These are phyloP conservation scores for Platichthys stellatus DNA, from an alignment of 2,113 vertebrate species.

Conservation along the genomic window DNA sequence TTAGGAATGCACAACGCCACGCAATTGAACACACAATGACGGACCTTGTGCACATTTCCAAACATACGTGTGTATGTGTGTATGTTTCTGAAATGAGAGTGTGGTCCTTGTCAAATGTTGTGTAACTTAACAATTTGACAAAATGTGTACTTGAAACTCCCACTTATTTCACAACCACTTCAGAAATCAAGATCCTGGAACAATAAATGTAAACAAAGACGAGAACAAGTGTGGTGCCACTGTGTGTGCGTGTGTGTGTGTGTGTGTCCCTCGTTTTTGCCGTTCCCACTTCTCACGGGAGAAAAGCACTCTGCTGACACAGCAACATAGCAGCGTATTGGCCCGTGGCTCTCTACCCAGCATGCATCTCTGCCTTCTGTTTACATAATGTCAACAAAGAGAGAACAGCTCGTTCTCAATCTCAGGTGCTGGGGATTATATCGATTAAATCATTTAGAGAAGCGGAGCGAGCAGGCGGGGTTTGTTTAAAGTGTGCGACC, in stretches of 20 bases:
- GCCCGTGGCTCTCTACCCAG: slow-evolving; percentile 54
- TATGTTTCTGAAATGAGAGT: too few species aligned
- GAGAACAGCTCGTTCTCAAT: neutral
- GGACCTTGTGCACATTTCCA: neutral
- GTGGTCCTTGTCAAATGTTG: slow-evolving; percentile 15
- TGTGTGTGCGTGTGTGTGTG: slow-evolving; percentile 15
- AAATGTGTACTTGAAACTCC: slow-evolving; percentile 9
- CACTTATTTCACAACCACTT: slow-evolving; percentile 26
- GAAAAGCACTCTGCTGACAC: slow-evolving; percentile 58
- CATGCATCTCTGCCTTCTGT: slow-evolving; percentile 61
- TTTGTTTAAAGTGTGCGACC: neutral
- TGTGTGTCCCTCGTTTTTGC: slow-evolving; percentile 10
- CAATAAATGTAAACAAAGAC: slow-evolving; percentile 9
- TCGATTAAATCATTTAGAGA: neutral
- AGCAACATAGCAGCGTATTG: slow-evolving; percentile 32
- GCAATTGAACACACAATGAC: neutral
- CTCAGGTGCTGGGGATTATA: neutral
- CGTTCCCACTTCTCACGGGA: slow-evolving; percentile 19
- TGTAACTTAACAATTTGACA: slow-evolving; percentile 18
- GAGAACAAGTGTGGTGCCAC: neutral
- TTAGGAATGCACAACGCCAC: neutral
- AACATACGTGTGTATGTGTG: neutral
- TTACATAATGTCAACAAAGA: slow-evolving; percentile 47
- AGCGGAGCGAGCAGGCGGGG: neutral
- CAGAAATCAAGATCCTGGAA: slow-evolving; percentile 28